These are phyloP conservation scores for Antidorcas marsupialis DNA, from an alignment of 2,113 vertebrate genomes.

Conservation along the genomic window DNA sequence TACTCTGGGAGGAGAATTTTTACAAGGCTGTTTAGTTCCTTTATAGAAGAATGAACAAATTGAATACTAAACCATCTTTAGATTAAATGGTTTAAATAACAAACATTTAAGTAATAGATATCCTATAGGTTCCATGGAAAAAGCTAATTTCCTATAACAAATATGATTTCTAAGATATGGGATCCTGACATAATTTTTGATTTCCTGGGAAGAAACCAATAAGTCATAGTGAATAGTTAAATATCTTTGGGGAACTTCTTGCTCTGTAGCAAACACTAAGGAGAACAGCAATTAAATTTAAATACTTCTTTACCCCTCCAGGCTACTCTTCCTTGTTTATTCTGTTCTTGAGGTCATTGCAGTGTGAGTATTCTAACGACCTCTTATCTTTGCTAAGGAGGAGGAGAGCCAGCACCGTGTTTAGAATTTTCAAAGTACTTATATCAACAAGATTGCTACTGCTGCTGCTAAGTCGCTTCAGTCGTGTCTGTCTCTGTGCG, in stretches of 20 bases:
- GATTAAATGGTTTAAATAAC: background rate
- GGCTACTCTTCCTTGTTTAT: background rate
- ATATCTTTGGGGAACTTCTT: background rate
- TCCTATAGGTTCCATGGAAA: background rate
- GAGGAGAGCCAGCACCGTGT: background rate
- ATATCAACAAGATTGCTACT: background rate
- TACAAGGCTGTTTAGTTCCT: background rate
- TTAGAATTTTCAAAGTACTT: constrained; percentile 25
- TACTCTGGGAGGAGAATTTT: background rate
- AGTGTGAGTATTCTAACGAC: background rate
- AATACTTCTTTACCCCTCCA: background rate
- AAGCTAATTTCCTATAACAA: background rate
- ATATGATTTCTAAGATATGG: background rate
- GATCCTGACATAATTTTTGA: background rate
- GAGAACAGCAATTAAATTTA: background rate
- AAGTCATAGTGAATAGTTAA: background rate
- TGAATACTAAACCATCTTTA: background rate
- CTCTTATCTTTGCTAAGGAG: constrained; percentile 24
- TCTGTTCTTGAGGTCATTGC: background rate
- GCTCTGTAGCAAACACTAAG: background rate
- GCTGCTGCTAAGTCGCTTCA: too few species aligned
- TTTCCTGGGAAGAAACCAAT: background rate
- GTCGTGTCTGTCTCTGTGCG: too few species aligned
- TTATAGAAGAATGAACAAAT: background rate
- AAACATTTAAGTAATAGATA: background rate